Percentiles rank a stretch among this genome's conserved stretches.
Evolutionary conservation across 2,797 vertebrate species (phyloP).

Genomic region (Clangula hyemalis): DNA sequence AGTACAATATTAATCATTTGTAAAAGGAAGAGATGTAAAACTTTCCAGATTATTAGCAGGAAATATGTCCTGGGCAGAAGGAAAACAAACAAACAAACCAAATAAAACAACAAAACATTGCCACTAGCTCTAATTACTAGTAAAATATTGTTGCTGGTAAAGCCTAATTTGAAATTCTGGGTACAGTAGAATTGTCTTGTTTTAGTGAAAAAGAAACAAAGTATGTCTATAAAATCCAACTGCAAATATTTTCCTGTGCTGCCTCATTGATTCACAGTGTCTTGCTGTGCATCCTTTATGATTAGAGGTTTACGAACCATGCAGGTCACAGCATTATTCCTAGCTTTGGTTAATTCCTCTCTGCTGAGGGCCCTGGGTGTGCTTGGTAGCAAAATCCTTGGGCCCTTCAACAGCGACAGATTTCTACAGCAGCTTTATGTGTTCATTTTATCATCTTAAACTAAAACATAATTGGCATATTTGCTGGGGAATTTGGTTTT

Average conservation of each 20-base stretch:
- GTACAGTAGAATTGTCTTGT: neutral
- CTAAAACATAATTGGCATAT: neutral
- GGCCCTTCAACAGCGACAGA: neutral
- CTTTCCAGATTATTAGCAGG: neutral
- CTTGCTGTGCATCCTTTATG: conserved; percentile 31
- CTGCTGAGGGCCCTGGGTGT: neutral
- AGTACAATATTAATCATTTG: neutral
- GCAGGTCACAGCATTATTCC: neutral
- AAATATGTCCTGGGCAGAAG: neutral
- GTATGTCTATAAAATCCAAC: neutral
- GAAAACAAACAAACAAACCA: too few species aligned
- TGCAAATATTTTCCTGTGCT: neutral
- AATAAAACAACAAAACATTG: neutral
- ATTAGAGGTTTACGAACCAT: neutral
- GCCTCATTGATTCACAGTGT: neutral
- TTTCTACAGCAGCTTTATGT: neutral
- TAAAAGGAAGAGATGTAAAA: neutral
- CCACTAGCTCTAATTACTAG: neutral
- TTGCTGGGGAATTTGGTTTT: neutral
- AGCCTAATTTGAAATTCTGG: conserved; percentile 27
- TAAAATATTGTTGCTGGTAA: neutral
- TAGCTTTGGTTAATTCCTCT: conserved; percentile 18
- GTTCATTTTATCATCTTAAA: neutral
- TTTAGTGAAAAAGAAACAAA: conserved; percentile 1
- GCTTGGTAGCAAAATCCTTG: neutral